Percentiles rank a stretch among this genome's conserved stretches.
phyloP scores from a whole-genome alignment of 2,797 vertebrate genomes.

The Pseudochaenichthys georgianus region DNA sequence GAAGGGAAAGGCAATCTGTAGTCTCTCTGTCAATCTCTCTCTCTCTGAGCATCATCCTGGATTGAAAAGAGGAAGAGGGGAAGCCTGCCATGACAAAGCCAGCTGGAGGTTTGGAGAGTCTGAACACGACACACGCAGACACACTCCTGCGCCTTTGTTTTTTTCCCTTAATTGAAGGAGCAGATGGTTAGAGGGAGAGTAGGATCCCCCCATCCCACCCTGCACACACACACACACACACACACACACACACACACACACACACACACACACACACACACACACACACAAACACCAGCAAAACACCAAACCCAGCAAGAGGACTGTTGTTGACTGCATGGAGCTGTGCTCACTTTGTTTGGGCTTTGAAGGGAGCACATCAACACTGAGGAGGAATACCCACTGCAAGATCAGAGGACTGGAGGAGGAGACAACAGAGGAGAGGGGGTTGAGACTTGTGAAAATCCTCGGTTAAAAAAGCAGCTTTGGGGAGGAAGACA shows the following conservation, averaged over 20 bases:
- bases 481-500: conserved; percentile 78
- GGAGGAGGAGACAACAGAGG: conserved; percentile 73
- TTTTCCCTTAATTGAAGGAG: conserved; percentile 76
- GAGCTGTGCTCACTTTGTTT: conserved; percentile 78
- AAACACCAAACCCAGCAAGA: conserved; percentile 66
- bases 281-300: conserved; percentile 65
- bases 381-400: conserved; percentile 72
- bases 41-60: conserved; percentile 69
- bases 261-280: conserved; percentile 31
- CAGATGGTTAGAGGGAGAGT: conserved; percentile 86
- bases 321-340: conserved; percentile 71
- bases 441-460: conserved; percentile 78
- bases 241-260: too few species aligned
- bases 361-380: conserved; percentile 67
- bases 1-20: conserved; percentile 60
- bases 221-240: too few species aligned
- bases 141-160: conserved; percentile 68
- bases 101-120: conserved; percentile 76
- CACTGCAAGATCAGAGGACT: conserved; percentile 71
- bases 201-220: conserved; percentile 67
- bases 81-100: conserved; percentile 77
- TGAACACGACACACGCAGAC: conserved; percentile 64
- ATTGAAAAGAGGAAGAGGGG: conserved; percentile 69
- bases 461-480: conserved; percentile 78
- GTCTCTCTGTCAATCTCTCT: neutral